Percentiles rank a stretch among this genome's conserved stretches.
phyloP scores from a whole-genome alignment of 2,113 vertebrate species.

The Callaeas wilsoni region DNA sequence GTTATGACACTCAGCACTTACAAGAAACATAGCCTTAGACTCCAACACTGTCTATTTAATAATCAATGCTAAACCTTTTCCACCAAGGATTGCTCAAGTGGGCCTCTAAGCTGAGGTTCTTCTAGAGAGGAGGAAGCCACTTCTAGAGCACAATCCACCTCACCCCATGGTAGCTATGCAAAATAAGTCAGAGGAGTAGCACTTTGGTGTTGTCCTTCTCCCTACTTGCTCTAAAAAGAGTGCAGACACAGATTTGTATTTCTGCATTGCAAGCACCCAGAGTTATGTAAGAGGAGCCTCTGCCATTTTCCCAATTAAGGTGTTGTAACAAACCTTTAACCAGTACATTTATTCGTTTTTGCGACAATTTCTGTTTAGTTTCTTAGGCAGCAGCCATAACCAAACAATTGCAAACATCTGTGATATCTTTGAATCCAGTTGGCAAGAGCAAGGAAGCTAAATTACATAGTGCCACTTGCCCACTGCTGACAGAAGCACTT shows the following conservation, averaged over 20 bases:
- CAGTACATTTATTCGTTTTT: neutral
- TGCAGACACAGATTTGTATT: neutral
- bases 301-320: neutral
- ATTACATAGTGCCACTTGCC: neutral
- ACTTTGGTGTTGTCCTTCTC: neutral
- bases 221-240: neutral
- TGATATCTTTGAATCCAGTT: neutral
- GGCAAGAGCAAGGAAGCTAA: neutral
- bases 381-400: neutral
- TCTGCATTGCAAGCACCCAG: neutral
- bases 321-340: neutral
- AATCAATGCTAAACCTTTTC: neutral
- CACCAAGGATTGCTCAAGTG: neutral
- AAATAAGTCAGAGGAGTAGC: neutral
- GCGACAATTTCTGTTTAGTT: neutral
- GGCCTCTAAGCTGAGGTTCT: neutral
- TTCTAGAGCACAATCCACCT: neutral
- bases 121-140: neutral
- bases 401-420: neutral
- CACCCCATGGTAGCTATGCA: neutral
- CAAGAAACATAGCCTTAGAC: neutral
- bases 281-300: neutral
- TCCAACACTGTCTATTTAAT: neutral
- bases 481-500: neutral
- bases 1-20: rapidly evolving